Conservation (phyloP, 2,113 vertebrate species). For the Rhabdornis inornatus region DNA sequence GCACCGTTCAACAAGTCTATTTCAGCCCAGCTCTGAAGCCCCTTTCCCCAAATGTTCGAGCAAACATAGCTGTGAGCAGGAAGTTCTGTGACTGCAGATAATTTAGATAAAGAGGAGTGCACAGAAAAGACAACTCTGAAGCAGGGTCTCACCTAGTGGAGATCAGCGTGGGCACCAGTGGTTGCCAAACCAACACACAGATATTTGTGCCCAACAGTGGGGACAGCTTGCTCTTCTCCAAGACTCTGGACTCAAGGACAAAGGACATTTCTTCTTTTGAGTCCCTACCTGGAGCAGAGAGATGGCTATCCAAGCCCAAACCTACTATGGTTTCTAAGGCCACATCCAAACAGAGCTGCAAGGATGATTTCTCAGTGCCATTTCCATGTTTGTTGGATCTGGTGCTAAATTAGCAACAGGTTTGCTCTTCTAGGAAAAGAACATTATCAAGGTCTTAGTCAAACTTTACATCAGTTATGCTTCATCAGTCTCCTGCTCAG, state of each 20-base stretch:
- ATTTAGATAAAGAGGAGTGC: not conserved
- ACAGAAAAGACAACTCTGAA: not conserved
- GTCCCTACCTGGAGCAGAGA: not conserved
- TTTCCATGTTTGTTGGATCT: not conserved
- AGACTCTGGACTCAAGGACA: not conserved
- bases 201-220: not conserved
- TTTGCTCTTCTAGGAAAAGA: not conserved
- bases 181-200: not conserved
- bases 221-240: not conserved
- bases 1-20: not conserved
- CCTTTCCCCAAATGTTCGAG: not conserved
- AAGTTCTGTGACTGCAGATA: not conserved
- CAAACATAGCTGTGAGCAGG: not conserved
- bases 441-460: not conserved
- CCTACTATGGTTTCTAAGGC: not conserved
- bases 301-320: not conserved
- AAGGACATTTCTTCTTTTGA: not conserved
- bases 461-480: not conserved
- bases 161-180: not conserved
- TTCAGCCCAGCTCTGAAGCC: not conserved
- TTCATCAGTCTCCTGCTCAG: not conserved
- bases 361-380: not conserved
- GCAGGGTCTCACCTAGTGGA: not conserved
- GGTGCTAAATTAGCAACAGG: not conserved
- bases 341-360: not conserved